Conservation (phyloP, 2,113 vertebrate species). For the Pseudopipra pipra region DNA sequence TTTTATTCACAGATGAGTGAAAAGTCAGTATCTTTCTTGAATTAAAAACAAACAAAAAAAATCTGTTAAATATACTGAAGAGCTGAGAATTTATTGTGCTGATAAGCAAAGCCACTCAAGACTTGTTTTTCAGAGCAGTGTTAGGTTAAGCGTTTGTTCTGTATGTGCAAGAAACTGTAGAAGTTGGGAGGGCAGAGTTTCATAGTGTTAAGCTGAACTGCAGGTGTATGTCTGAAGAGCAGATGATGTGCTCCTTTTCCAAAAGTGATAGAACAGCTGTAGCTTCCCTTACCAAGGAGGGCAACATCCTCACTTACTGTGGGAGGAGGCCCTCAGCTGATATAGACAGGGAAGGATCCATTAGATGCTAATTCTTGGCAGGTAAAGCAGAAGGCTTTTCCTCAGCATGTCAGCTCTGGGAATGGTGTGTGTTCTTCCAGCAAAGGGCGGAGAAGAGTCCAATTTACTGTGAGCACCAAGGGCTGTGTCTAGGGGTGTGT, state of each 20-base stretch:
- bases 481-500: accelerated
- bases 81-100: background rate
- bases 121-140: background rate
- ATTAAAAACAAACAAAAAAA: background rate
- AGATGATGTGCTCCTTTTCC: background rate
- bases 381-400: background rate
- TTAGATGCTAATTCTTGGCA: background rate
- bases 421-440: background rate
- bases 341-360: background rate
- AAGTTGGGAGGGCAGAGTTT: background rate
- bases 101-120: background rate
- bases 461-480: background rate
- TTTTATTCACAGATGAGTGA: background rate
- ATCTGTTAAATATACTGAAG: background rate
- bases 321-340: background rate
- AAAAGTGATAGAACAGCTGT: background rate
- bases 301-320: too few relatives aligned
- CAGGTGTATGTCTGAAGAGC: background rate
- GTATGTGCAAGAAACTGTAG: background rate
- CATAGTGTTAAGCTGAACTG: background rate
- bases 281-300: background rate
- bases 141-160: background rate
- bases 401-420: background rate
- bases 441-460: background rate
- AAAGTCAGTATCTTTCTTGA: background rate